These are phyloP conservation scores for Aphelenchoides besseyi DNA, from an alignment of 1,140 invertebrate species.

Conservation along the genomic window DNA sequence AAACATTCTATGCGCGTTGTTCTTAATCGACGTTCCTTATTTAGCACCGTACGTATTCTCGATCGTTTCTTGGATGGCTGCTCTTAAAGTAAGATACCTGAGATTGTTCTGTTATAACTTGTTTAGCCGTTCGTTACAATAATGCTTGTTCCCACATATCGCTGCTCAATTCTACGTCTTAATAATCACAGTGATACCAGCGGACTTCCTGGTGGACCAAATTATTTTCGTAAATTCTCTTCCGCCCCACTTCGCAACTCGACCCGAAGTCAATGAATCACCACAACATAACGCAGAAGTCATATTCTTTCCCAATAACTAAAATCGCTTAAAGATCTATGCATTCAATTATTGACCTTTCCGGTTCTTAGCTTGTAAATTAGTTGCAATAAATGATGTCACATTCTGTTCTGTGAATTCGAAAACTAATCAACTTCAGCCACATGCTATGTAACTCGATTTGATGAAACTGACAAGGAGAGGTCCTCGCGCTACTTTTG, in stretches of 20 bases:
- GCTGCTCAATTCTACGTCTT: background rate
- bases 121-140: background rate
- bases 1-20: background rate
- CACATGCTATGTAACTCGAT: too few relatives aligned
- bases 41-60: slow-evolving; percentile 3
- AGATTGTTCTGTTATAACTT: background rate
- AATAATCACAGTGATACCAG: background rate
- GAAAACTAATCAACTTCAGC: too few relatives aligned
- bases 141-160: background rate
- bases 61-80: background rate
- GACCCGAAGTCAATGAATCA: background rate
- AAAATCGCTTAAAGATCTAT: too few relatives aligned
- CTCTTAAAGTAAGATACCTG: background rate
- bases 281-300: background rate
- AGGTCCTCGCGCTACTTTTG: too few relatives aligned
- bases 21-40: background rate
- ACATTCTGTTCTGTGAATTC: too few relatives aligned
- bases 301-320: background rate
- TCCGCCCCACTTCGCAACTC: background rate
- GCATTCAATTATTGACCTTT: too few relatives aligned
- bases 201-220: background rate
- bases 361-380: too few relatives aligned
- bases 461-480: too few relatives aligned
- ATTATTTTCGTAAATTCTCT: background rate
- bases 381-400: too few relatives aligned